Conservation (phyloP, 1,140 invertebrate genomes). For the Achroia grisella region DNA sequence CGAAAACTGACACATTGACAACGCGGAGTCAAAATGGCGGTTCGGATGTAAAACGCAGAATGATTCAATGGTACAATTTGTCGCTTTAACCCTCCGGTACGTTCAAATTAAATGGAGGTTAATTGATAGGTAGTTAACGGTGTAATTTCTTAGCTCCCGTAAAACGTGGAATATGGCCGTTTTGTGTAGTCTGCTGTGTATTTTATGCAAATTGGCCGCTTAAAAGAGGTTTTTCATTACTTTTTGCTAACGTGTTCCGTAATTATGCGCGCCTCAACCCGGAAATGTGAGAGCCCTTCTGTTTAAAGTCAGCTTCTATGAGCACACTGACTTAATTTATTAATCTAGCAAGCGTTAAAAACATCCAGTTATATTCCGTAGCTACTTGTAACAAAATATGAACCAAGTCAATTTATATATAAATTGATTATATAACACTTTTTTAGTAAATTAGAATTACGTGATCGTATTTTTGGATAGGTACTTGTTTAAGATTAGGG, state of each 20-base stretch:
- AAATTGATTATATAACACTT: no score
- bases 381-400: no score
- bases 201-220: slow-evolving; percentile 8
- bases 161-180: slow-evolving; percentile 1
- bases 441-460: no score
- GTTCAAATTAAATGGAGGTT: slow-evolving; percentile 12
- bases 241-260: slow-evolving; percentile 19
- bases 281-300: slow-evolving; percentile 5
- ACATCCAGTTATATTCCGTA: neutral
- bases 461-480: no score
- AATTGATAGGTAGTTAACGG: slow-evolving; percentile 19
- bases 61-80: slow-evolving; percentile 20
- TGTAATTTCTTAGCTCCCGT: slow-evolving; percentile 9
- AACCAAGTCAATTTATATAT: no score
- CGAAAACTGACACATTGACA: slow-evolving; percentile 20
- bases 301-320: slow-evolving; percentile 10
- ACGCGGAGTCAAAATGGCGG: slow-evolving; percentile 23
- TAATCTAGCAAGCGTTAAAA: slow-evolving; percentile 5
- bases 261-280: slow-evolving; percentile 13
- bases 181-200: neutral
- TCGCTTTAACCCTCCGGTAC: slow-evolving; percentile 11
- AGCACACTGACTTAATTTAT: slow-evolving; percentile 13
- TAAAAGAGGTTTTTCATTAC: slow-evolving; percentile 6
- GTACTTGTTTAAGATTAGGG: no score
- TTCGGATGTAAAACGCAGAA: slow-evolving; percentile 2